Evolutionary conservation across 1,140 invertebrate species (phyloP).

Genomic region (Nymphalis io): DNA sequence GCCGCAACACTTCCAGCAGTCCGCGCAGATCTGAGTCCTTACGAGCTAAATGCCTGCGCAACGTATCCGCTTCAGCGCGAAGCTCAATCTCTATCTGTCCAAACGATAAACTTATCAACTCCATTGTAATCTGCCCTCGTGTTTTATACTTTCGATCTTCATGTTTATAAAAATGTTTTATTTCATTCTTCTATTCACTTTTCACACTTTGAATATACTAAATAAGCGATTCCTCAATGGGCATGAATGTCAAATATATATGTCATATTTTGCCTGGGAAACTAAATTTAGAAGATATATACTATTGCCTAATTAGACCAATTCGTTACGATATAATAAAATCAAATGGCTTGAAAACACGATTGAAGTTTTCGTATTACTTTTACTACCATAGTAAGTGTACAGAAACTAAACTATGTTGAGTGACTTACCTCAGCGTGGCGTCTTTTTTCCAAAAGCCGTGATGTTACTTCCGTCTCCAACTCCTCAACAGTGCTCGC

Average conservation of each 20-base stretch:
- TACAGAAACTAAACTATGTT: neutral
- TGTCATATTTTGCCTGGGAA: too few species aligned
- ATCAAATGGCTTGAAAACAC: too few species aligned
- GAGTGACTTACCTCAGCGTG: slow-evolving; percentile 51
- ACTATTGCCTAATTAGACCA: too few species aligned
- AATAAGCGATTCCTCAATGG: too few species aligned
- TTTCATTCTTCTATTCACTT: too few species aligned
- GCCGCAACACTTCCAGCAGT: slow-evolving; percentile 63
- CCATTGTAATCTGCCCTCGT: neutral
- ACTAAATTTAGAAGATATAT: too few species aligned
- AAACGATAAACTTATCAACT: slow-evolving; percentile 16
- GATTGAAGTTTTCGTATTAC: too few species aligned
- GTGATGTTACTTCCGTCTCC: slow-evolving; percentile 55
- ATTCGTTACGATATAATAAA: too few species aligned
- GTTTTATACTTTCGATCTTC: neutral
- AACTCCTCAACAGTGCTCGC: slow-evolving; percentile 61
- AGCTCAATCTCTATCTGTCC: slow-evolving; percentile 58
- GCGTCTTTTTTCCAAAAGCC: slow-evolving; percentile 51
- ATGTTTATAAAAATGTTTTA: too few species aligned
- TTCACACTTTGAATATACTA: too few species aligned
- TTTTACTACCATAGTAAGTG: too few species aligned
- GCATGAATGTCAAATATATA: too few species aligned
- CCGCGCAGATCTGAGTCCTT: slow-evolving; percentile 66
- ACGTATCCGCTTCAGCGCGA: slow-evolving; percentile 55
- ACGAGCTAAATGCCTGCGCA: slow-evolving; percentile 68